Base-by-base conservation (phyloP, 2,113 vertebrate genomes). In the Ivindomyrus marchei region DNA sequence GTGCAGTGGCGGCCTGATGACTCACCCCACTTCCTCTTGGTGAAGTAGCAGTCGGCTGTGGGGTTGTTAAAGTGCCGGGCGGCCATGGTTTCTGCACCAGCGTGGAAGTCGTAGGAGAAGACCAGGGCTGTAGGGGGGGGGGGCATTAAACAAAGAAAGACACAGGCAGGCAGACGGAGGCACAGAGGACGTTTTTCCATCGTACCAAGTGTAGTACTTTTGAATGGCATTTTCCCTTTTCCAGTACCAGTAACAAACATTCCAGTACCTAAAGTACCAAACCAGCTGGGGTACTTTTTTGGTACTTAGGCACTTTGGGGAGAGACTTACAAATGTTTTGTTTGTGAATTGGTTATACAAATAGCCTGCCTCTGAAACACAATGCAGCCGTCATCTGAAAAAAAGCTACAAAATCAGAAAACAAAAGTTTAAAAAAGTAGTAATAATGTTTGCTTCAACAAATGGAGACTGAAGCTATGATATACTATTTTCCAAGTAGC, bases 1-100 rank as follows among this genome's bases (percentile, higher is more conserved):
- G 58, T 1, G 4, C 31, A 17, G 15, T 4, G 15, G 36, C 2
- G 0, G 31, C 36, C 74, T 42, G 36, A 15, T 0, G 4, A 92
- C 98, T 97, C 95, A 99, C 98, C 98, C 98, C 98, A 99, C 94
- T 99, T 99, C 94, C 98, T 96, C 95, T 99, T 99, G 7, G 98
- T 99, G 91, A 99, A 99, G 94, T 97, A 99, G 56, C 97, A 98
- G 94, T 99, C 98, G 84, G 98, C 97, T 90, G 96, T 97, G 31
- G 98, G 98, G 91, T 99, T 98, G 92, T 98, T 99, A 95, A 99
- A 99, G 93, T 99, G 98, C 93, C 97, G 96, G 96, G 97, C 98
- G 96, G 98, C 99, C 98, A 99, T 97, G 46, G 98, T 99, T 93
- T 99, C 98, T 92, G 98, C 98, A 93, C 98, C 98, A 92, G 98